These are phyloP conservation scores for Hypolimnas misippus DNA, from an alignment of 2,888 invertebrate species.

Conservation along the genomic window DNA sequence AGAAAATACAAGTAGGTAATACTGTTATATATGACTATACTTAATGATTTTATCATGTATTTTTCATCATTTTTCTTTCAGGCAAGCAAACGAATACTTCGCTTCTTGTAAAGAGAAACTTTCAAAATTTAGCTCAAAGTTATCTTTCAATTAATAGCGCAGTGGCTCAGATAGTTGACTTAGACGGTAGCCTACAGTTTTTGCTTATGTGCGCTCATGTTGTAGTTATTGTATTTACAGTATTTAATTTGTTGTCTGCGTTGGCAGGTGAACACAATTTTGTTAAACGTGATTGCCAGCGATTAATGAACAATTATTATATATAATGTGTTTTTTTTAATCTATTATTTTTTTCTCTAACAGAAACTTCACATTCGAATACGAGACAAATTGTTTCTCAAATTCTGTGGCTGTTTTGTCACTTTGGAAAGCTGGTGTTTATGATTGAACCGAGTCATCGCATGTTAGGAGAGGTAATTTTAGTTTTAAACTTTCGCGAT, in stretches of 20 bases:
- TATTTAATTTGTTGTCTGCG: neutral
- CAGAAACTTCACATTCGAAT: no score
- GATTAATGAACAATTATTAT: no score
- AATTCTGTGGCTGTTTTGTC: neutral
- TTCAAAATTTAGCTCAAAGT: neutral
- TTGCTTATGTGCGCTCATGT: neutral
- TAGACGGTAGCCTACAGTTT: neutral
- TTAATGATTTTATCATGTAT: no score
- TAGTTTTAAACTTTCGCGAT: no score
- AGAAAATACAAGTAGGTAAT: no score
- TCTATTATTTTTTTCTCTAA: no score
- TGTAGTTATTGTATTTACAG: neutral
- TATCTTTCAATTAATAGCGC: neutral
- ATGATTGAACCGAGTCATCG: neutral
- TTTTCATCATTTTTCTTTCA: no score
- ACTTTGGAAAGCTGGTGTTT: neutral
- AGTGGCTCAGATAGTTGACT: neutral
- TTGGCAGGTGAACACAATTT: neutral
- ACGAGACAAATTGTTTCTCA: neutral
- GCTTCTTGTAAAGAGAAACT: neutral
- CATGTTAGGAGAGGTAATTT: neutral
- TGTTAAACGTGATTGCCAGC: no score
- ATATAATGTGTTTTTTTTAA: no score
- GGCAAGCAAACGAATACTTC: neutral
- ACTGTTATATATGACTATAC: neutral